Conservation (phyloP, 37 sponge, comb jelly and placozoan species). For the Geodia barretti region DNA sequence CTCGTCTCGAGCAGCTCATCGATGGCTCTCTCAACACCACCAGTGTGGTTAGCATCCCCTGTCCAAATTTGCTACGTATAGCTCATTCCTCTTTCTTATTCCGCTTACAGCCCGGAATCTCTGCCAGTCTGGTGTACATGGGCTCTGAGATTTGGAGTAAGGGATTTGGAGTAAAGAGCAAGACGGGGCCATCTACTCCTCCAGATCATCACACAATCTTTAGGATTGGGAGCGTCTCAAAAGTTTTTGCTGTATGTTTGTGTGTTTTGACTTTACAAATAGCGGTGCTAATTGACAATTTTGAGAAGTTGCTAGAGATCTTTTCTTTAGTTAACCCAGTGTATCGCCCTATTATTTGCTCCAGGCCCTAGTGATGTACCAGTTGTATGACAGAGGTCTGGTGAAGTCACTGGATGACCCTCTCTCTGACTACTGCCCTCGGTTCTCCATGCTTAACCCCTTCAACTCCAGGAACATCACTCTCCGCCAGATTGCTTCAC, state of each 20-base stretch:
- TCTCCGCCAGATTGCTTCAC: slow-evolving; percentile 51
- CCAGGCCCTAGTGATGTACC: slow-evolving; percentile 54
- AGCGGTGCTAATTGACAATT: too few relatives aligned
- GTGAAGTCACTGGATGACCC: slow-evolving; percentile 70
- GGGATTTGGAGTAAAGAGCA: slow-evolving; percentile 47
- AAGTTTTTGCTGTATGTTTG: slow-evolving; percentile 65
- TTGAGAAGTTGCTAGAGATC: too few relatives aligned
- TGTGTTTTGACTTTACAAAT: not conserved
- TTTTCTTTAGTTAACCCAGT: too few relatives aligned
- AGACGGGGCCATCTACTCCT: slow-evolving; percentile 1
- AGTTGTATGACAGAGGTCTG: slow-evolving; percentile 49
- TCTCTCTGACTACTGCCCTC: slow-evolving; percentile 52
- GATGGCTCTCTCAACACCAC: not conserved
- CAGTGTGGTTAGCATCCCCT: too few relatives aligned
- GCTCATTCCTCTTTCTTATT: not conserved
- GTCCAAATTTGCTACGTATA: not conserved
- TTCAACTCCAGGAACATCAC: slow-evolving; percentile 42
- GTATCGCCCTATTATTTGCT: not conserved
- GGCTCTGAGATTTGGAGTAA: slow-evolving; percentile 23
- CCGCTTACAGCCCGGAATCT: slow-evolving; percentile 51
- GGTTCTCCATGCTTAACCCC: slow-evolving; percentile 34
- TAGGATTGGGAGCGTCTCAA: slow-evolving; percentile 72
- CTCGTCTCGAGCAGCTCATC: not conserved
- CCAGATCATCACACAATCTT: slow-evolving; percentile 40
- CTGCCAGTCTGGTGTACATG: slow-evolving; percentile 46